Conservation (phyloP, 1,140 invertebrate species). For the Macrostomum lignano region DNA sequence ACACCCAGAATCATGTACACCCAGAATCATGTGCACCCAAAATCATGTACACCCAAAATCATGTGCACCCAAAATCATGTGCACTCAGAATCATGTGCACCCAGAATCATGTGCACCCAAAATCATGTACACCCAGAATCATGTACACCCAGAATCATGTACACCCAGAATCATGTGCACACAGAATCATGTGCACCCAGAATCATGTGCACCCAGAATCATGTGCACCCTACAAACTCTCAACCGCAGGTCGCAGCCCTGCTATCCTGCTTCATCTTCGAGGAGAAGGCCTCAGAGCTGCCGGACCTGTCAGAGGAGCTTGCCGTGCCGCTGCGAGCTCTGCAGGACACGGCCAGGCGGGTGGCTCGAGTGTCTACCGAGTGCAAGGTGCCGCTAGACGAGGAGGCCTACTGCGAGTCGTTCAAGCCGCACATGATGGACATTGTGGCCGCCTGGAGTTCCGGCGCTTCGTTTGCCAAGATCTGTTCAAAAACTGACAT, state of each 20-base stretch:
- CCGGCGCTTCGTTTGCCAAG: slow-evolving; percentile 59
- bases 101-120: too few species aligned
- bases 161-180: too few species aligned
- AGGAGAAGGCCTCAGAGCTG: slow-evolving; percentile 48
- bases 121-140: too few species aligned
- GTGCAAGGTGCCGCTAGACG: slow-evolving; percentile 57
- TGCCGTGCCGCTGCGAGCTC: slow-evolving; percentile 48
- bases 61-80: too few species aligned
- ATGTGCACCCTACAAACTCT: too few species aligned
- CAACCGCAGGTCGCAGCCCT: neutral
- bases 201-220: too few species aligned
- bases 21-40: too few species aligned
- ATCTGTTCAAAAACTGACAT: slow-evolving; percentile 42
- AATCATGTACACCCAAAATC: too few species aligned
- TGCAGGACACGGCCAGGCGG: slow-evolving; percentile 58
- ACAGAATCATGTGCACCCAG: too few species aligned
- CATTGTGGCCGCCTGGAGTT: slow-evolving; percentile 79
- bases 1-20: too few species aligned
- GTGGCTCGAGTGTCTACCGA: slow-evolving; percentile 71
- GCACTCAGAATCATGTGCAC: too few species aligned
- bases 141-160: too few species aligned
- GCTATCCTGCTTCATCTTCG: slow-evolving; percentile 3
- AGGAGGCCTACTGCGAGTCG: slow-evolving; percentile 50
- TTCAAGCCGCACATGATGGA: slow-evolving; percentile 89
- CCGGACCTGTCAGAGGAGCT: slow-evolving; percentile 58